Evolutionary conservation across 2,113 vertebrate genomes (phyloP).

Genomic region (Eubucco bourcierii): DNA sequence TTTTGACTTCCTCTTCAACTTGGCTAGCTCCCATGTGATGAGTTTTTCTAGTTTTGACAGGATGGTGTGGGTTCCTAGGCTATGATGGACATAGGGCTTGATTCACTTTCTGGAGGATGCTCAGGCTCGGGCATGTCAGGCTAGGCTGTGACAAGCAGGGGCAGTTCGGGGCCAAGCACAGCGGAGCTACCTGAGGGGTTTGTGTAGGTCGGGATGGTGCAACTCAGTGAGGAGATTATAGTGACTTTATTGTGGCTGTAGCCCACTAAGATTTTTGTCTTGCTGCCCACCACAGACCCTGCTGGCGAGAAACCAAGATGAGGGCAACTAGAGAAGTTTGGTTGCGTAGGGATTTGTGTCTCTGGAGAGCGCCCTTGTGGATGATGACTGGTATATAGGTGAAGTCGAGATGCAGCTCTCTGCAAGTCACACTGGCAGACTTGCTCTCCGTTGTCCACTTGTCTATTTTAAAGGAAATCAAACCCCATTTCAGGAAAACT

Average conservation of each 20-base stretch:
- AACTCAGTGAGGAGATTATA: not conserved
- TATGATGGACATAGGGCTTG: not conserved
- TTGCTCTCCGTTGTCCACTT: not conserved
- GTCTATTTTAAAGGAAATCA: not conserved
- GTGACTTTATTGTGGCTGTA: not conserved
- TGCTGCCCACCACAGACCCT: not conserved
- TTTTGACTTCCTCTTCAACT: not conserved
- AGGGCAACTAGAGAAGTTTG: not conserved
- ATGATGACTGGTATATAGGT: not conserved
- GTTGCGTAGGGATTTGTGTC: not conserved
- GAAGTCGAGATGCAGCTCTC: not conserved
- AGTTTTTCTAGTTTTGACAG: not conserved
- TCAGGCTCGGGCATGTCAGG: not conserved
- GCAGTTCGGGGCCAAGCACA: not conserved
- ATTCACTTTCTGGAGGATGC: not conserved
- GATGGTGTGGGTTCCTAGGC: accelerated
- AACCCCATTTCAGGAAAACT: not conserved
- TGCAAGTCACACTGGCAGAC: not conserved
- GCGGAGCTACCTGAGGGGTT: not conserved
- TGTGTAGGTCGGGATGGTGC: not conserved
- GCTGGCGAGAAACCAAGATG: not conserved
- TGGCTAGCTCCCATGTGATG: not conserved
- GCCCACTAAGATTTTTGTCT: not conserved
- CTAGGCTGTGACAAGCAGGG: not conserved
- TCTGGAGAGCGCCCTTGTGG: not conserved